Evolutionary conservation across 2,888 invertebrate genomes (phyloP), one percentile per base, ranked within the genome.

Genomic region (Saturnia pavonia): DNA sequence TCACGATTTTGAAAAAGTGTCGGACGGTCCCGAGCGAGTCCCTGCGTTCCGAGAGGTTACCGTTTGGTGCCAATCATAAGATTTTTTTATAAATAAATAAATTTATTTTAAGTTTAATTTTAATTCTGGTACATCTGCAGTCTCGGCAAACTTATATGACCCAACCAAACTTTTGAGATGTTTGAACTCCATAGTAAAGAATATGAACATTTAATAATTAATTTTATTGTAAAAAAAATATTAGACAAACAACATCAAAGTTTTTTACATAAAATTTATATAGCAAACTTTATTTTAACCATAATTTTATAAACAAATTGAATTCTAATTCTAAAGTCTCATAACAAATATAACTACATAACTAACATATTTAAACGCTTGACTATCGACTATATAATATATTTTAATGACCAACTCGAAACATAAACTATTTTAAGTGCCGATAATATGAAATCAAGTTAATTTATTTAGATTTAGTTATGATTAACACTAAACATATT

Each of bases 1-100:
- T 94, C 94, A 94, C 94, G 94, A 92, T 91, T 91, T 92, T 91
- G 90, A 91, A 94, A 93, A 93, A 92, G 91, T 92, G 91, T 90
- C 85, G 89, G 92, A 86, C 86, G 84, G 77, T 80, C 82, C 83
- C 84, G 85, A 82, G 82, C 80, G 75, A 80, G 83, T 81, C 82
- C 84, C 86, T 82, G 85, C 87, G 88, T 86, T 87, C 87, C 85
- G 78, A 78, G 81, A 80, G 81, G 76, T 80, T 82, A 72, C 72
- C 67, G 81, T 67, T 74, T 84, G 88, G 87, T 72, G 72, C 79
- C 87, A 88, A 81, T 72, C 70, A 79, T 70, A 78, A 70, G 68
- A 68, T 68, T 67, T 27, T 67, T 27, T 27, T 8, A 60, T 4
- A 12, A 25, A 27, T 27, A 14, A 60, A 60, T 60, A 0, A 16